These are phyloP conservation scores for Phanerotoma sp. DNA, from an alignment of 2,888 invertebrate genomes.

Conservation along the genomic window DNA sequence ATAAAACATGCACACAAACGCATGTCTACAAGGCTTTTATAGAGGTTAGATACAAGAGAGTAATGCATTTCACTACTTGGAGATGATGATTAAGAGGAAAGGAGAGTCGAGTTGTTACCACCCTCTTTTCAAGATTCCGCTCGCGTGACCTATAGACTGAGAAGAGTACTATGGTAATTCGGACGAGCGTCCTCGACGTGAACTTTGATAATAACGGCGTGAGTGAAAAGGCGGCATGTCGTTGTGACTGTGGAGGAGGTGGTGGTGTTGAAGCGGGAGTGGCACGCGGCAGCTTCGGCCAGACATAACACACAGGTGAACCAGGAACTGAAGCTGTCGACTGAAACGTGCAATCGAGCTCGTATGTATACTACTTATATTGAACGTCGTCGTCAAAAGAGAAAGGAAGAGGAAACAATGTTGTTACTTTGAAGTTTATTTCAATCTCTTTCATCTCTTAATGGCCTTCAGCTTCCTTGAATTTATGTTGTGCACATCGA, in stretches of 20 bases:
- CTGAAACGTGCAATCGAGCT: slow-evolving; percentile 25
- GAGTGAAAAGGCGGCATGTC: slow-evolving; percentile 52
- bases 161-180: slow-evolving; percentile 32
- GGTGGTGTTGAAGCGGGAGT: slow-evolving; percentile 49
- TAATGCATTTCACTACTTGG: too few species aligned
- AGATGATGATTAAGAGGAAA: too few species aligned
- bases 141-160: slow-evolving; percentile 31
- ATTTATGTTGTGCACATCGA: too few species aligned
- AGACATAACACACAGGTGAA: slow-evolving; percentile 45
- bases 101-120: slow-evolving; percentile 1
- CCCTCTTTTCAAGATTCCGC: slow-evolving; percentile 26
- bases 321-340: slow-evolving; percentile 46
- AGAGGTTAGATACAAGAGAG: too few species aligned
- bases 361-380: slow-evolving; percentile 9
- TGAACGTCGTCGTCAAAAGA: slow-evolving; percentile 1
- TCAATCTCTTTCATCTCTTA: too few species aligned
- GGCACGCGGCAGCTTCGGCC: slow-evolving; percentile 39
- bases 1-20: too few species aligned
- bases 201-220: slow-evolving; percentile 54
- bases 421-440: too few species aligned
- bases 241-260: slow-evolving; percentile 34
- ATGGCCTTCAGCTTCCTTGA: too few species aligned
- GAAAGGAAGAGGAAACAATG: neutral
- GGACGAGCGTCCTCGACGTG: slow-evolving; percentile 46
- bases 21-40: too few species aligned